Evolutionary conservation across 2,113 vertebrate genomes (phyloP).

Genomic region (Polyodon spathula): DNA sequence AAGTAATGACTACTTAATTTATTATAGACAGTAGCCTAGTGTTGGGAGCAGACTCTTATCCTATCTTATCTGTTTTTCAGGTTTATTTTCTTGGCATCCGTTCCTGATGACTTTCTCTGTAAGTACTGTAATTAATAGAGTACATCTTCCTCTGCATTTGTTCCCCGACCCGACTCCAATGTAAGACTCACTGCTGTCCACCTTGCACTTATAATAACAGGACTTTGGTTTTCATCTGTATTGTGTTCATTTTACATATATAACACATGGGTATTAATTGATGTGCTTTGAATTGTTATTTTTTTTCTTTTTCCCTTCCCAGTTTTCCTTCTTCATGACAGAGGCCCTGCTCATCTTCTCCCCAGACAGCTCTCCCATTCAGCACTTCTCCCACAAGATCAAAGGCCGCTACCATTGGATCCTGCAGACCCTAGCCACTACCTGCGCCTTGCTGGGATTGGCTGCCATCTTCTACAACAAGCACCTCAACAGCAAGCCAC

Average conservation of each 20-base stretch:
- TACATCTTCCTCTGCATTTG: not conserved
- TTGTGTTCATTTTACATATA: too few relatives aligned
- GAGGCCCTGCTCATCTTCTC: conserved; percentile 87
- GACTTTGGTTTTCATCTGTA: too few relatives aligned
- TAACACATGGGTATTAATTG: too few relatives aligned
- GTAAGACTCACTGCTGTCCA: too few relatives aligned
- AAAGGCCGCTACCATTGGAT: conserved; percentile 77
- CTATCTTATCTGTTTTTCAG: conserved; percentile 47
- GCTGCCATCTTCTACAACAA: conserved; percentile 76
- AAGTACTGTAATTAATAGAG: conserved; percentile 43
- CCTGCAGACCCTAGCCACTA: conserved; percentile 70
- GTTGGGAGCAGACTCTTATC: not conserved
- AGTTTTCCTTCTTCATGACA: conserved; percentile 92
- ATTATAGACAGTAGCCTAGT: not conserved
- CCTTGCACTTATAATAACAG: too few relatives aligned
- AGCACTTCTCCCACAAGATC: conserved; percentile 66
- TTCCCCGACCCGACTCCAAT: too few relatives aligned
- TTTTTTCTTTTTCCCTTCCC: conserved; percentile 28
- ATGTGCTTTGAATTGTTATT: not conserved
- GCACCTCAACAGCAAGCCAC: conserved; percentile 71
- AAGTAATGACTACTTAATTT: not conserved
- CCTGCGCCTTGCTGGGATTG: conserved; percentile 69
- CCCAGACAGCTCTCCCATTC: conserved; percentile 68
- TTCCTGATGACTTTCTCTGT: conserved; percentile 89
- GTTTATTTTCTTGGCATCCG: conserved; percentile 93